phyloP scores from a whole-genome alignment of 2,113 vertebrate species.

The Todiramphus saurophagus region DNA sequence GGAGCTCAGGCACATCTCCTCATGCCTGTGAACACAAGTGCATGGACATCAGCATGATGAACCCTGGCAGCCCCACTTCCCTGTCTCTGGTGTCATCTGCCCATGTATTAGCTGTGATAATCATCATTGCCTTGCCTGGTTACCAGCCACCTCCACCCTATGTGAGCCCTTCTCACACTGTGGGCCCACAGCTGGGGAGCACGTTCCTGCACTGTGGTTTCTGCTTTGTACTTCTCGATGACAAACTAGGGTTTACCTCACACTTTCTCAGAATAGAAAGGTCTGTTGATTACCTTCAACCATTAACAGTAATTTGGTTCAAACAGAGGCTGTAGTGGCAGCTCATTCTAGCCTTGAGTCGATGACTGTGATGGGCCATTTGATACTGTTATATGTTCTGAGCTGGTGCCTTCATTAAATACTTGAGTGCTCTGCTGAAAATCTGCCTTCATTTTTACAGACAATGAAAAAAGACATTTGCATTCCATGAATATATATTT shows the following conservation, averaged over 20 bases:
- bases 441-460: conserved; percentile 16
- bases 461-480: conserved; percentile 45
- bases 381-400: conserved; percentile 26
- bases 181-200: fast-evolving
- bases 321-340: not conserved
- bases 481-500: conserved; percentile 41
- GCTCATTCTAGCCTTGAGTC: not conserved
- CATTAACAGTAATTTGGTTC: not conserved
- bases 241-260: not conserved
- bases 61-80: not conserved
- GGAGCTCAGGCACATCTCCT: not conserved
- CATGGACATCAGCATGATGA: not conserved
- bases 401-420: conserved; percentile 37
- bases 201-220: not conserved
- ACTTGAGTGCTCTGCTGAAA: conserved; percentile 17
- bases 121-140: not conserved
- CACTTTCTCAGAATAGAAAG: not conserved
- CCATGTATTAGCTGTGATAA: fast-evolving
- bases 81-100: not conserved
- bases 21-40: not conserved
- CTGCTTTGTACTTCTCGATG: not conserved
- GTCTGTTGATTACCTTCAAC: not conserved
- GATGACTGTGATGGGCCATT: not conserved
- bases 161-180: not conserved
- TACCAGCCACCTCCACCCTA: not conserved